A percentile compares a stretch with the other conserved stretches of the same genome.
Conservation (phyloP, 2,113 vertebrate species). For the Phyllostomus discolor region DNA sequence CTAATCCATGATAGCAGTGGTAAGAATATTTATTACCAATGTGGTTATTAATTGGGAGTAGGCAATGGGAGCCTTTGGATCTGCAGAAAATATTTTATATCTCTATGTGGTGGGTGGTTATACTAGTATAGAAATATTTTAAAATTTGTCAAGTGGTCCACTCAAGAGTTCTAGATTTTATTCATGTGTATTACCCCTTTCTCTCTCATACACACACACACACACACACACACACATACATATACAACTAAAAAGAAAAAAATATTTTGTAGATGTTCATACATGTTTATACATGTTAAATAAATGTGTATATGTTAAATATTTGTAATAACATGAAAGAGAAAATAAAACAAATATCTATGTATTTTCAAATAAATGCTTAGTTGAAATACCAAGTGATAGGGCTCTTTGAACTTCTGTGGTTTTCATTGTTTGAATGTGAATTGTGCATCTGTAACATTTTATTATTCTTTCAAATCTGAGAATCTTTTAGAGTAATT, state of each 20-base stretch:
- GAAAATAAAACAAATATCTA: neutral
- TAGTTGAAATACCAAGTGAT: neutral
- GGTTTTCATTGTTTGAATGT: neutral
- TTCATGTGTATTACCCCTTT: neutral
- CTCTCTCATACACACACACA: too few species aligned
- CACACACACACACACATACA: too few species aligned
- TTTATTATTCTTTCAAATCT: neutral
- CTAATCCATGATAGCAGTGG: neutral
- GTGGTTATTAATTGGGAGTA: neutral
- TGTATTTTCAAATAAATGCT: neutral
- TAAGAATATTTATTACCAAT: neutral
- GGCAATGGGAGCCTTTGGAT: neutral
- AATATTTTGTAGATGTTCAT: neutral
- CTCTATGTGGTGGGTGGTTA: neutral
- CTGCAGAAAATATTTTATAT: neutral
- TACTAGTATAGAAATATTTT: neutral
- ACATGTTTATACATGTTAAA: neutral
- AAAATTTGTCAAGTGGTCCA: neutral
- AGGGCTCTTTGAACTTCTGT: neutral
- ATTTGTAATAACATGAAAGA: neutral
- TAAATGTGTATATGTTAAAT: neutral
- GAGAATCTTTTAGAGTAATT: neutral
- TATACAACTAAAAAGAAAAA: neutral
- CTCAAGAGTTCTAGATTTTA: neutral
- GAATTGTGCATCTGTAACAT: neutral